Base-by-base conservation (phyloP, 2,113 vertebrate genomes). In the Sylvilagus bachmani region DNA sequence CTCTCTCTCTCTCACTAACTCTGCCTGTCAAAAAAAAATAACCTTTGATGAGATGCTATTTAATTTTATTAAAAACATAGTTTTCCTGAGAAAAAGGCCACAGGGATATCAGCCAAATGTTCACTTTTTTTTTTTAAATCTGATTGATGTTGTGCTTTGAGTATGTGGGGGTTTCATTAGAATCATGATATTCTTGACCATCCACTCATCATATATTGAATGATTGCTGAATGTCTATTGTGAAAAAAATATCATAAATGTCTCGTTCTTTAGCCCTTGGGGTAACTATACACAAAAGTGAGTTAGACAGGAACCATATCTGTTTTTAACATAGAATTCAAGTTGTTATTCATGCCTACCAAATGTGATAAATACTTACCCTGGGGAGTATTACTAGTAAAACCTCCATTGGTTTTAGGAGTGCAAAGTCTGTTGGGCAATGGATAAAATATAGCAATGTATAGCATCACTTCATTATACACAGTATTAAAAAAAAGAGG, bases 321-420 rank as follows among this genome's bases (percentile, higher is more conserved):
- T 61, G 1, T 38, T 85, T 77, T 73, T 74, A 49, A 88, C 13
- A 58, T 64, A n/a, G n/a, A 58, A 73, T 61, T 87, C 27, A 79
- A 17, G 70, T 85, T 93, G 67, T 79, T 69, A 78, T 83, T 95
- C 16, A 73, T 19, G 1, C 53, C 6, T 81, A 10, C n/a, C 29
- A 69, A 96, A 89, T 38, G 69, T 80, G 36, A 82, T 82, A 81
- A 94, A 53, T 85, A 94, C 51, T 89, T 89, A 86, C 14, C 70
- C 61, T 53, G n/a, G 3, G 31, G 71, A 71, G 25, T 66, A 66
- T 36, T 77, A 31, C 6, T 93, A 53, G 24, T 19, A 90, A 93
- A 78, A 79, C 83, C 22, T 89, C 93, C 44, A 29, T 38, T 74
- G 16, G 16, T 70, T 86, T 93, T 82, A 53, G 12, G 95, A 90